These are phyloP conservation scores for Reticulitermes speratus DNA, from an alignment of 1,140 invertebrate species.

Conservation along the genomic window DNA sequence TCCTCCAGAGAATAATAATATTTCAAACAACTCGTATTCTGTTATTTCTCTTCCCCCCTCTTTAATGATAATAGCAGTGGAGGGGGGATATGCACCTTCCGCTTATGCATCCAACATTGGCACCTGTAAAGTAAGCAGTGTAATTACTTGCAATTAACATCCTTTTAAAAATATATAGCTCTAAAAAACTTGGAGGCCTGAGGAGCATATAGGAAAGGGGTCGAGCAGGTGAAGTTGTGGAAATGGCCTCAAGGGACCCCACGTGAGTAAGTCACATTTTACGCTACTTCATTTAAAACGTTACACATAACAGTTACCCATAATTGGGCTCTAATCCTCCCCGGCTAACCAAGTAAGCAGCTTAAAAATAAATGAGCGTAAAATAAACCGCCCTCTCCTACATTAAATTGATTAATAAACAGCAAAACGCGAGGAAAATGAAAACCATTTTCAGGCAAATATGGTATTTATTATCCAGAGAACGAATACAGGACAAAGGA, in stretches of 20 bases:
- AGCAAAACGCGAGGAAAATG: background rate
- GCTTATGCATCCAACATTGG: background rate
- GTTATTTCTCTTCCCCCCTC: background rate
- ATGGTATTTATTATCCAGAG: background rate
- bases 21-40: background rate
- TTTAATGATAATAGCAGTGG: background rate
- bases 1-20: background rate
- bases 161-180: background rate
- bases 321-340: background rate
- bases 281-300: background rate
- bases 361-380: conserved; percentile 4
- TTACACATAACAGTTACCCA: conserved; percentile 16
- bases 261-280: background rate
- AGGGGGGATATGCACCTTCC: background rate
- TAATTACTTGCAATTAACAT: background rate
- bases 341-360: background rate
- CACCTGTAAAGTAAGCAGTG: background rate
- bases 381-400: background rate
- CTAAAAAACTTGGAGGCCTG: background rate
- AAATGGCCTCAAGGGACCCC: background rate
- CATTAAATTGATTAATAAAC: background rate
- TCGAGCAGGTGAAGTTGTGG: too few relatives aligned
- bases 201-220: background rate
- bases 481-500: background rate
- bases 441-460: background rate